Conservation (phyloP, 2,797 vertebrate genomes). For the Mus caroli region DNA sequence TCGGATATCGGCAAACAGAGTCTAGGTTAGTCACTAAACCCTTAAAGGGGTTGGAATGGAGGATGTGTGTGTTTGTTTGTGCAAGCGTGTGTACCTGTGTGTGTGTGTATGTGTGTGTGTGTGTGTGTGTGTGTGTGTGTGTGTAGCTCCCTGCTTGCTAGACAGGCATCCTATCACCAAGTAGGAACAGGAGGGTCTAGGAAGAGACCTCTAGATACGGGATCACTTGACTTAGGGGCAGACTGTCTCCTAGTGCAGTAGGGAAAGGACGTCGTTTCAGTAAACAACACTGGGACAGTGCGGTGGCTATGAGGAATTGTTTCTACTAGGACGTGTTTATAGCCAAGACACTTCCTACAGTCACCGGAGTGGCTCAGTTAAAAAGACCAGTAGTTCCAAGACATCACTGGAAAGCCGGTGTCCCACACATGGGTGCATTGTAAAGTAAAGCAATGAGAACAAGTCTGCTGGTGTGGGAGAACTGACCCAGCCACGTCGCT, state of each 20-base stretch:
- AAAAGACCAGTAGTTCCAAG: neutral
- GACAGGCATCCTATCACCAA: neutral
- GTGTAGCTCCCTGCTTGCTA: neutral
- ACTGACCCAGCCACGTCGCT: too few relatives aligned
- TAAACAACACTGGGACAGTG: neutral
- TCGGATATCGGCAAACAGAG: neutral
- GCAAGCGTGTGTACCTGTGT: too few relatives aligned
- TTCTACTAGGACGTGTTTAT: neutral
- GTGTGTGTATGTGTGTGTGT: neutral
- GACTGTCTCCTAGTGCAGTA: too few relatives aligned
- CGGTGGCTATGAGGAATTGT: neutral
- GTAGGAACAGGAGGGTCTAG: neutral
- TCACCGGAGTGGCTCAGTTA: neutral
- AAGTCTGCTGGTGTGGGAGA: neutral
- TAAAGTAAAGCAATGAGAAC: neutral
- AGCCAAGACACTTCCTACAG: neutral
- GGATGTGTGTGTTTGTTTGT: neutral
- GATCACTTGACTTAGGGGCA: neutral
- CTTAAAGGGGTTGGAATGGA: neutral
- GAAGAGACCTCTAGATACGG: neutral
- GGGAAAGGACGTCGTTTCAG: neutral
- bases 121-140: neutral
- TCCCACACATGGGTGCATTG: too few relatives aligned
- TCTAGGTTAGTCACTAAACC: neutral
- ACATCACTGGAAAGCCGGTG: accelerated